These are phyloP conservation scores for Belgica antarctica DNA, from an alignment of 2,888 invertebrate genomes.

Conservation along the genomic window DNA sequence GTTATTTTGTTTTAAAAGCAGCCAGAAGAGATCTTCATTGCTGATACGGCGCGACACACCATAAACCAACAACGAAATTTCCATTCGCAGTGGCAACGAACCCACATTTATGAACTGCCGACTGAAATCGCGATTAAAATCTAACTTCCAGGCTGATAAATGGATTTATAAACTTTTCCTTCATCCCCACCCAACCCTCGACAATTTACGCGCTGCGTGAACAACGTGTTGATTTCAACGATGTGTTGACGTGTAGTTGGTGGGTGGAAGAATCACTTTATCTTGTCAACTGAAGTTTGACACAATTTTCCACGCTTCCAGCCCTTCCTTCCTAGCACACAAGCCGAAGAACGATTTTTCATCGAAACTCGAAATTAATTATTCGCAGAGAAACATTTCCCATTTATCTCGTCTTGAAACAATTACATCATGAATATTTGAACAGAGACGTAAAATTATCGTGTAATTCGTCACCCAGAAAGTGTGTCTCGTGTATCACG, in stretches of 20 bases:
- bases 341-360: slow-evolving; percentile 1
- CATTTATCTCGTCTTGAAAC: slow-evolving; percentile 4
- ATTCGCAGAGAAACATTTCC: slow-evolving; percentile 33
- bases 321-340: neutral
- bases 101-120: slow-evolving; percentile 6
- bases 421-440: slow-evolving; percentile 40
- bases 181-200: neutral
- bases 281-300: slow-evolving; percentile 32
- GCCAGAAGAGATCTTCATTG: neutral
- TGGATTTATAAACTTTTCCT: slow-evolving; percentile 24
- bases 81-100: neutral
- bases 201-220: neutral
- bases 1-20: too few species aligned
- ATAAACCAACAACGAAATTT: neutral
- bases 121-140: slow-evolving; percentile 1
- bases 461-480: slow-evolving; percentile 40
- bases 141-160: slow-evolving; percentile 6
- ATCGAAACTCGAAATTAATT: slow-evolving; percentile 33
- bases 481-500: slow-evolving; percentile 31
- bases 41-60: neutral
- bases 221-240: neutral
- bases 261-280: slow-evolving; percentile 39
- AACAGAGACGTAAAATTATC: slow-evolving; percentile 27
- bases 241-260: slow-evolving; percentile 13
- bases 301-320: neutral